Evolutionary conservation across 2,113 vertebrate species (phyloP).

Genomic region (Micronycteris hirsuta): DNA sequence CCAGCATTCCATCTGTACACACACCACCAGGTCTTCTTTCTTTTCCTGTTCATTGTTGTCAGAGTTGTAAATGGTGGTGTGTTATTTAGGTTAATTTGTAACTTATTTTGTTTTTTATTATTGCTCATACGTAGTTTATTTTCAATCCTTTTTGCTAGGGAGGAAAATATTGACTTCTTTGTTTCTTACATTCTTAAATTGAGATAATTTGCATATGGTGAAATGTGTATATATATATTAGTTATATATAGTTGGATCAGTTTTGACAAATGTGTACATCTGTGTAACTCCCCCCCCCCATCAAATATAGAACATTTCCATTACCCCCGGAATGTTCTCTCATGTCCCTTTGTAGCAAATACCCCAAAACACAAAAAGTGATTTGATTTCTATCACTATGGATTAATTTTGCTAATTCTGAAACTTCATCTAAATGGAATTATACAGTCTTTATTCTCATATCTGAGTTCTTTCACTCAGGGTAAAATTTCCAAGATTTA

Average conservation of each 20-base stretch:
- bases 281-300: background rate
- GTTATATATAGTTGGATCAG: background rate
- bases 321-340: background rate
- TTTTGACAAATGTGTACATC: background rate
- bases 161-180: background rate
- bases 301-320: background rate
- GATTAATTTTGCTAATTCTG: constrained; percentile 22
- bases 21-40: background rate
- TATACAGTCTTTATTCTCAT: background rate
- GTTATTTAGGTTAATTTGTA: background rate
- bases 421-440: background rate
- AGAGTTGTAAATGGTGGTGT: background rate
- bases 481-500: background rate
- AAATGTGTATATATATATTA: background rate
- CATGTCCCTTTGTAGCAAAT: background rate
- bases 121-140: background rate
- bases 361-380: background rate
- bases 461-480: background rate
- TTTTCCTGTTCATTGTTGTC: background rate
- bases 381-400: background rate
- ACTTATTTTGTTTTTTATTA: background rate
- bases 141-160: background rate
- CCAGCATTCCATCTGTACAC: background rate
- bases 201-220: background rate
- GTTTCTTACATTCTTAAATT: background rate